Percentiles rank a stretch among this genome's conserved stretches.
Evolutionary conservation across 2,113 vertebrate species (phyloP).

Genomic region (Odontophorus gujanensis): DNA sequence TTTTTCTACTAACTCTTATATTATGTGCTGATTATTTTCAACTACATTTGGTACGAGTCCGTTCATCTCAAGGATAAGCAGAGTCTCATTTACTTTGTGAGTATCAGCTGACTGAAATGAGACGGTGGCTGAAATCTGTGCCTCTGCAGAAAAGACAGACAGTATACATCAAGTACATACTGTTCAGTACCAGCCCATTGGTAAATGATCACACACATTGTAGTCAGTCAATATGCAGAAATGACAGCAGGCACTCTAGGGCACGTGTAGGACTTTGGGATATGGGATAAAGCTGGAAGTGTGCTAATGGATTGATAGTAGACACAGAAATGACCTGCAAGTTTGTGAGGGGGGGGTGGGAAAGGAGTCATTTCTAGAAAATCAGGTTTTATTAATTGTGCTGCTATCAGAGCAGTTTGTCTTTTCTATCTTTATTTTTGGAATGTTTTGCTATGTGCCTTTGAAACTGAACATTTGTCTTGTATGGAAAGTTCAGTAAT

Average conservation of each 20-base stretch:
- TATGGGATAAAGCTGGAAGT: neutral
- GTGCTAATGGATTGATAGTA: neutral
- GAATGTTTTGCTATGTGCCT: neutral
- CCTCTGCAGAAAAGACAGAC: neutral
- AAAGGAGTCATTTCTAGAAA: neutral
- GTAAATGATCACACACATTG: accelerated
- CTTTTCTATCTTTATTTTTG: neutral
- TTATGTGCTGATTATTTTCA: neutral
- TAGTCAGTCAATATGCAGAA: neutral
- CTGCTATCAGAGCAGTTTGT: neutral
- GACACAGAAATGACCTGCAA: neutral
- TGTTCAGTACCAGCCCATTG: neutral
- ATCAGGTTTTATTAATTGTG: neutral
- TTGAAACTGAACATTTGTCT: neutral
- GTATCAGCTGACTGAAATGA: neutral
- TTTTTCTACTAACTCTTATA: neutral
- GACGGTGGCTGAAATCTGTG: neutral
- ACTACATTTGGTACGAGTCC: neutral
- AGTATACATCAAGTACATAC: neutral
- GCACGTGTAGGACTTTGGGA: neutral
- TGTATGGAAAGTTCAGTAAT: neutral
- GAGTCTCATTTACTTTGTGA: neutral
- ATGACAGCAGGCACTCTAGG: neutral
- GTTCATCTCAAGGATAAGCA: neutral
- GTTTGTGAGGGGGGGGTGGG: neutral